These are phyloP conservation scores for Cephus rjabovi DNA, from an alignment of 2,888 invertebrate genomes.

Conservation along the genomic window DNA sequence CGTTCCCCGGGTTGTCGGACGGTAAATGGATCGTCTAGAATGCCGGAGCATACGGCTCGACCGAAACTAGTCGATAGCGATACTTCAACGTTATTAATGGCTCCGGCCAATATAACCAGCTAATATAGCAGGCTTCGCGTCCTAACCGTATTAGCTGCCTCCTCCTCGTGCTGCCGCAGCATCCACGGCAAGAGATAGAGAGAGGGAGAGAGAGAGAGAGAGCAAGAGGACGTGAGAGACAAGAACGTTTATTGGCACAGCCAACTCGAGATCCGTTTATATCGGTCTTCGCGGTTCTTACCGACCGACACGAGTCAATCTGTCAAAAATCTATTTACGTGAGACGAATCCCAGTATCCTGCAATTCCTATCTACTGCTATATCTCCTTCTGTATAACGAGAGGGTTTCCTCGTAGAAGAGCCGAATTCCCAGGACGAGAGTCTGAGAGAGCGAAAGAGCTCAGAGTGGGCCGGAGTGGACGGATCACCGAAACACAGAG, in stretches of 20 bases:
- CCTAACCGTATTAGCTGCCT: conserved; percentile 37
- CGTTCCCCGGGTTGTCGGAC: conserved; percentile 8
- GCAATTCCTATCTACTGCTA: background rate
- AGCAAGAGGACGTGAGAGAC: background rate
- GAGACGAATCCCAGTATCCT: background rate
- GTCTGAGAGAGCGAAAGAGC: conserved; percentile 24
- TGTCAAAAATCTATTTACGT: background rate
- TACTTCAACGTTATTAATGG: conserved; percentile 59
- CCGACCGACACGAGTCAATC: background rate
- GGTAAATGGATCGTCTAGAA: conserved; percentile 22
- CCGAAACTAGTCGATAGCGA: conserved; percentile 47
- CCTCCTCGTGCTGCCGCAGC: background rate
- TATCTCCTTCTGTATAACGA: background rate
- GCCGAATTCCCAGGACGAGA: conserved; percentile 9
- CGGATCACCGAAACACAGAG: conserved; percentile 42
- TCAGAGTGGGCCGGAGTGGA: conserved; percentile 37
- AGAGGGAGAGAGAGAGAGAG: background rate
- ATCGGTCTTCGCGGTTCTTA: background rate
- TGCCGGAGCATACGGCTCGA: conserved; percentile 23
- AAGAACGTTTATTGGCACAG: background rate
- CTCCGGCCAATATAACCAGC: conserved; percentile 51
- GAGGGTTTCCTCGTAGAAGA: background rate
- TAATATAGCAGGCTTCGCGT: conserved; percentile 27
- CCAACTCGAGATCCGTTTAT: background rate
- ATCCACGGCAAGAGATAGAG: background rate